These are phyloP conservation scores for Ophthalmotilapia sp. DNA, from an alignment of 2,113 vertebrate genomes.

Conservation along the genomic window DNA sequence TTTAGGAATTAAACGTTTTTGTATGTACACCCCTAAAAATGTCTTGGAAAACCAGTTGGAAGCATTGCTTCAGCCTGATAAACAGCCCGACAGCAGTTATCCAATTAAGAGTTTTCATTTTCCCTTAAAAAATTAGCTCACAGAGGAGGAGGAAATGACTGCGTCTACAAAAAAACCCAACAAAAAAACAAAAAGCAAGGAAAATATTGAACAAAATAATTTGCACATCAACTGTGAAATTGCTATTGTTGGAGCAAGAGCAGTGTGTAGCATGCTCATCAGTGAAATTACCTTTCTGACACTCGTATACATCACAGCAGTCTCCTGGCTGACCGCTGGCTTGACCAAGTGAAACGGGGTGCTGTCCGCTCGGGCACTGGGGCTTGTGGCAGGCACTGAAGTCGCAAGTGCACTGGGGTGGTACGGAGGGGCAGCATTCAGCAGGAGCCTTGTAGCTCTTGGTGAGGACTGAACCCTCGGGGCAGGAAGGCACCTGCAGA, in stretches of 20 bases:
- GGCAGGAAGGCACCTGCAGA: conserved; percentile 61
- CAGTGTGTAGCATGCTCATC: neutral
- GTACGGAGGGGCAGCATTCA: conserved; percentile 68
- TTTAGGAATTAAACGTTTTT: neutral
- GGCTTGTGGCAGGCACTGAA: conserved; percentile 52
- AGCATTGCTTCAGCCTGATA: neutral
- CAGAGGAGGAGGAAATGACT: conserved; percentile 30
- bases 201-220: neutral
- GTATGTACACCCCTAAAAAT: neutral
- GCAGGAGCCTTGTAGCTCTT: conserved; percentile 63
- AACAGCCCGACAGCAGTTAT: conserved; percentile 28
- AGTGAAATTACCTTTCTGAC: conserved; percentile 71
- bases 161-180: neutral
- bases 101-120: conserved; percentile 37
- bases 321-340: conserved; percentile 69
- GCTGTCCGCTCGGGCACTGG: conserved; percentile 61
- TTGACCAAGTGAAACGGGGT: conserved; percentile 38
- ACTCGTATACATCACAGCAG: conserved; percentile 71
- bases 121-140: conserved; percentile 19
- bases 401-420: conserved; percentile 69
- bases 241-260: neutral
- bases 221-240: conserved; percentile 8
- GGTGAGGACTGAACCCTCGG: conserved; percentile 65
- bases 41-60: conserved; percentile 13
- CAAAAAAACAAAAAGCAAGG: neutral